Percentiles rank a stretch among this genome's conserved stretches.
These are phyloP conservation scores for Thamnaconus septentrionalis DNA, from an alignment of 2,113 vertebrate species.

Conservation along the genomic window DNA sequence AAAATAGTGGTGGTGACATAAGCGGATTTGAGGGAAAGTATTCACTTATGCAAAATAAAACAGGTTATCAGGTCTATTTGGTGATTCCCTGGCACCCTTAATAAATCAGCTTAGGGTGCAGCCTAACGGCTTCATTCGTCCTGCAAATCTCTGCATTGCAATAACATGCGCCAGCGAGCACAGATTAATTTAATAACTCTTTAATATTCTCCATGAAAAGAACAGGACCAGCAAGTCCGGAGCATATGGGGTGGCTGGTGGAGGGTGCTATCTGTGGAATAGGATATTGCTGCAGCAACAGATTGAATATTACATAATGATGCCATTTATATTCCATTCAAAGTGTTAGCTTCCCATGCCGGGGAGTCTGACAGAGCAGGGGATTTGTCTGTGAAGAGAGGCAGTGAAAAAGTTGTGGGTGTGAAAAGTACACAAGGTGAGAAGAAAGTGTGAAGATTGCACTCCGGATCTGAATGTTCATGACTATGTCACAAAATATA, in stretches of 20 bases:
- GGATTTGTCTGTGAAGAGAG: constrained; percentile 60
- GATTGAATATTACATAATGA: constrained; percentile 80
- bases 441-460: constrained; percentile 12
- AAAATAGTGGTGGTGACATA: constrained; percentile 31
- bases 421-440: constrained; percentile 13
- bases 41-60: constrained; percentile 81
- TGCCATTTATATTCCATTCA: constrained; percentile 77
- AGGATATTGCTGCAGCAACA: constrained; percentile 74
- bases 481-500: too few species aligned
- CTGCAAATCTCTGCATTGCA: constrained; percentile 80
- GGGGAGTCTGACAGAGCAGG: constrained; percentile 44
- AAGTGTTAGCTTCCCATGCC: constrained; percentile 58
- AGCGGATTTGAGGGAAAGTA: constrained; percentile 75
- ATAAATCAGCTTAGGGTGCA: constrained; percentile 81
- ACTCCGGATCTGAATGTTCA: too few species aligned
- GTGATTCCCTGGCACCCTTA: constrained; percentile 75
- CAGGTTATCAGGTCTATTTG: constrained; percentile 80
- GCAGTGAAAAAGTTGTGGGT: constrained; percentile 29
- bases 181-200: constrained; percentile 84
- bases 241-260: constrained; percentile 61
- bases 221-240: constrained; percentile 56
- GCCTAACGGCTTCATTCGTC: constrained; percentile 77
- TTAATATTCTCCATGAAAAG: constrained; percentile 80
- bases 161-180: constrained; percentile 81
- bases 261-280: constrained; percentile 64